Conservation (phyloP, 2,888 invertebrate species). For the Troilus luridus region DNA sequence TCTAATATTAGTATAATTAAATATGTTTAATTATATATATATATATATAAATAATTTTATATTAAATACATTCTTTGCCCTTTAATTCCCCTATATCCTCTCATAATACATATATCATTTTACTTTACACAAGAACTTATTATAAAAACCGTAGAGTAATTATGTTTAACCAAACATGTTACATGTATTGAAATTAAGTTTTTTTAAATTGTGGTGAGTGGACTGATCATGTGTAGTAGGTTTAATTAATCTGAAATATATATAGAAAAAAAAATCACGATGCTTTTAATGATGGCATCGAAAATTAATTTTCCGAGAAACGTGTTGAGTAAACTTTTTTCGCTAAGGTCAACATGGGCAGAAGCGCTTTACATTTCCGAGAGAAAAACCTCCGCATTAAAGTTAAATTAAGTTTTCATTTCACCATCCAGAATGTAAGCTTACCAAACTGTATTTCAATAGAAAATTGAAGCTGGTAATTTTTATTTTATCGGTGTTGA, state of each 20-base stretch:
- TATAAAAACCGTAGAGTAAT: background rate
- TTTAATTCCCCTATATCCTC: too few species aligned
- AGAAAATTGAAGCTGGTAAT: background rate
- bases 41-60: too few species aligned
- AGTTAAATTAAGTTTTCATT: conserved; percentile 26
- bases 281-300: conserved; percentile 2
- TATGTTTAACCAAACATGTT: background rate
- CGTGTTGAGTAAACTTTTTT: conserved; percentile 20
- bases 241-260: background rate
- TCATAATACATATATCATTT: too few species aligned
- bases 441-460: background rate
- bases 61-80: too few species aligned
- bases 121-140: too few species aligned
- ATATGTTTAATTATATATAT: too few species aligned
- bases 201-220: background rate
- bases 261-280: background rate
- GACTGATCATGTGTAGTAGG: background rate
- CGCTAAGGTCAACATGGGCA: background rate
- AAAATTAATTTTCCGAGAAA: conserved; percentile 34
- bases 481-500: too few species aligned
- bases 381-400: background rate
- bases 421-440: background rate
- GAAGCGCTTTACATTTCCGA: background rate
- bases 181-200: background rate
- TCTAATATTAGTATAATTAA: too few species aligned